phyloP scores from a whole-genome alignment of 2,888 invertebrate genomes.

The Ophion ventricosus region DNA sequence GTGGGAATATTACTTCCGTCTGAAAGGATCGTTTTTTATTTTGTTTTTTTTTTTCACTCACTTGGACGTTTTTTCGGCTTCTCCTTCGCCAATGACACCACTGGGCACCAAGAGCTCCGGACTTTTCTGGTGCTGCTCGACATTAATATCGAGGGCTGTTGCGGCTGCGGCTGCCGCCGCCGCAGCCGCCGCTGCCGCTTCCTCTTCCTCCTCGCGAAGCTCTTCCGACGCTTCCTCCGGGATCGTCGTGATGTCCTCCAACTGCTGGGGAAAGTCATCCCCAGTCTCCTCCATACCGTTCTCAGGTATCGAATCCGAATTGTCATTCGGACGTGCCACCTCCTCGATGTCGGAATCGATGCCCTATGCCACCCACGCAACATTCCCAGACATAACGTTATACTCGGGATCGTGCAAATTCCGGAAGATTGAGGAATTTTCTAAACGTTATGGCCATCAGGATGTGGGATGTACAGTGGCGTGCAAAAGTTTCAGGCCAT shows the following conservation, averaged over 20 bases:
- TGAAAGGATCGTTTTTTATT: not conserved
- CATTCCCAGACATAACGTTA: slow-evolving; percentile 36
- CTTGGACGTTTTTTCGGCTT: slow-evolving; percentile 65
- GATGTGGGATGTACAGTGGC: too few relatives aligned
- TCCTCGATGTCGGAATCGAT: slow-evolving; percentile 96
- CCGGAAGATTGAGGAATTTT: not conserved
- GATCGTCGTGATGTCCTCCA: slow-evolving; percentile 82
- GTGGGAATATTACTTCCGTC: slow-evolving; percentile 4
- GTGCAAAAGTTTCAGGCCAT: too few relatives aligned
- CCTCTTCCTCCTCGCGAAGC: slow-evolving; percentile 84
- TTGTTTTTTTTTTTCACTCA: slow-evolving; percentile 55
- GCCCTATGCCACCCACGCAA: slow-evolving; percentile 84
- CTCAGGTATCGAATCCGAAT: slow-evolving; percentile 83
- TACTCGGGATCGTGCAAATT: too few relatives aligned
- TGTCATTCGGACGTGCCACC: slow-evolving; percentile 89
- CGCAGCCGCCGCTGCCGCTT: slow-evolving; percentile 83
- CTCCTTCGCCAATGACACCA: slow-evolving; percentile 53
- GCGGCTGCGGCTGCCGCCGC: slow-evolving; percentile 69
- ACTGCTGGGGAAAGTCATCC: slow-evolving; percentile 75
- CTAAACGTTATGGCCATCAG: too few relatives aligned
- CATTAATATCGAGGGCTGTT: slow-evolving; percentile 57
- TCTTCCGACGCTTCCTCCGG: slow-evolving; percentile 86
- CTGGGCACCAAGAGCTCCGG: slow-evolving; percentile 58
- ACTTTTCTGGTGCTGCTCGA: slow-evolving; percentile 53
- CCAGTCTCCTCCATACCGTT: slow-evolving; percentile 78